A percentile compares a stretch with the other conserved stretches of the same genome.
Evolutionary conservation across 2,888 invertebrate species (phyloP).

Genomic region (Argyra leucocephala): DNA sequence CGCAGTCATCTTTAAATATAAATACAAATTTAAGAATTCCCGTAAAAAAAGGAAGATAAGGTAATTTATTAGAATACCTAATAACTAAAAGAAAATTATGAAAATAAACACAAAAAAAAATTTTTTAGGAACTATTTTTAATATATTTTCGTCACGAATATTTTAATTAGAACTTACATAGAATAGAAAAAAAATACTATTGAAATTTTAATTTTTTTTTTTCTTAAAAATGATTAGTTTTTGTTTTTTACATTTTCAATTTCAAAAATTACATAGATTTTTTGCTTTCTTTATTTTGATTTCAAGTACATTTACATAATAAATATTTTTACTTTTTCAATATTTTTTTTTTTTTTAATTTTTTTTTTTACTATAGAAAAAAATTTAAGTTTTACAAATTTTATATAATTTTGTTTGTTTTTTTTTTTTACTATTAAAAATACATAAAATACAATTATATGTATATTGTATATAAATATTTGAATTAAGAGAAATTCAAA

Average conservation of each 20-base stretch:
- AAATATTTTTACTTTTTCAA: neutral
- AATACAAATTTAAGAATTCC: too few species aligned
- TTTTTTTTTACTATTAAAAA: conserved; percentile 4
- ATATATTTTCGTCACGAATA: conserved; percentile 6
- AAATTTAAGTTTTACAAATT: neutral
- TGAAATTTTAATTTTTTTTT: neutral
- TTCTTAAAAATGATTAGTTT: neutral
- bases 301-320: conserved; percentile 1
- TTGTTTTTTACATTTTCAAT: neutral
- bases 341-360: too few species aligned
- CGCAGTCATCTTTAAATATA: too few species aligned
- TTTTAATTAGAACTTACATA: conserved; percentile 4
- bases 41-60: too few species aligned
- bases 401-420: neutral
- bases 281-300: neutral
- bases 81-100: too few species aligned
- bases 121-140: conserved; percentile 6
- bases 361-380: neutral
- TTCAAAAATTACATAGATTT: conserved; percentile 2
- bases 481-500: conserved; percentile 6
- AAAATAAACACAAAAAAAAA: too few species aligned
- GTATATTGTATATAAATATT: neutral
- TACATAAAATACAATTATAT: conserved; percentile 6
- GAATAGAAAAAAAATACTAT: neutral
- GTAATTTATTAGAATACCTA: too few species aligned